Evolutionary conservation across 2,113 vertebrate genomes (phyloP).

Genomic region (Chaenogobius annularis): DNA sequence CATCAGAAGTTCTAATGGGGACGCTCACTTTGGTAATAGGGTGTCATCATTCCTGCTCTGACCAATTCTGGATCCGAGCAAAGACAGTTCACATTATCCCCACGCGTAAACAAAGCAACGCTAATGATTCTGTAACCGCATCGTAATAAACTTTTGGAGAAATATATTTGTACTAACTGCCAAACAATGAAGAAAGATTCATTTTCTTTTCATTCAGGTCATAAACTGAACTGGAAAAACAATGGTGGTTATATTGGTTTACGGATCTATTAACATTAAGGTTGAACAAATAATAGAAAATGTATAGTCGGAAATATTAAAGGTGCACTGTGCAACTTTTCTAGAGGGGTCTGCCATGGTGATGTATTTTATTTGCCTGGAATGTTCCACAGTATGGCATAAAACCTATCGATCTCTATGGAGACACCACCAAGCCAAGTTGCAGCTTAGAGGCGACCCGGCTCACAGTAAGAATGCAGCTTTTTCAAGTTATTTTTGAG

Average conservation of each 20-base stretch:
- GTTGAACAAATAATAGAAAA: too few species aligned
- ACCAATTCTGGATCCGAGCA: conserved; percentile 31
- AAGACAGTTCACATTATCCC: conserved; percentile 25
- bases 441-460: too few species aligned
- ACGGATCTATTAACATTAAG: too few species aligned
- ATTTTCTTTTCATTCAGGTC: background rate
- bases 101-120: conserved; percentile 5
- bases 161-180: conserved; percentile 7
- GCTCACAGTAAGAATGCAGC: too few species aligned
- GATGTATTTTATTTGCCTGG: too few species aligned
- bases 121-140: conserved; percentile 9
- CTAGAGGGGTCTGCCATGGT: too few species aligned
- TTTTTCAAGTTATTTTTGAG: too few species aligned
- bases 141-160: background rate
- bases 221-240: background rate
- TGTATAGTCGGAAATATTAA: too few species aligned
- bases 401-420: too few species aligned
- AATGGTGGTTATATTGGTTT: background rate
- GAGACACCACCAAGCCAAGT: too few species aligned
- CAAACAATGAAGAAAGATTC: background rate
- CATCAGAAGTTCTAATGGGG: conserved; percentile 28
- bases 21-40: conserved; percentile 39
- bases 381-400: too few species aligned
- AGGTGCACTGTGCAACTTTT: too few species aligned
- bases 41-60: conserved; percentile 26